Conservation (phyloP, 2,888 invertebrate species). For the Athalia circularis region DNA sequence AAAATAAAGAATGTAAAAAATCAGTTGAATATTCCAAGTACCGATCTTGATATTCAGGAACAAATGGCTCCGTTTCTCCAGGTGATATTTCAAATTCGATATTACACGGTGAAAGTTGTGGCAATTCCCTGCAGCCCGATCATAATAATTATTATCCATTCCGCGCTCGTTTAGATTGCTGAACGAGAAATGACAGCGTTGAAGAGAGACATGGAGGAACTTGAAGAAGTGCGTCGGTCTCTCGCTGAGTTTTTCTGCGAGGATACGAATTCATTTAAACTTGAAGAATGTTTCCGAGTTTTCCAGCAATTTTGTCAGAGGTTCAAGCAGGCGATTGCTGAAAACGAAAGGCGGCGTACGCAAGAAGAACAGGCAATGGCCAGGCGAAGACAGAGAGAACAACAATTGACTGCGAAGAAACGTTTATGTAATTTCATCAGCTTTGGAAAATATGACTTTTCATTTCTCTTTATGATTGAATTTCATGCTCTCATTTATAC, state of each 20-base stretch:
- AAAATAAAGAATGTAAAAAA: conserved; percentile 87
- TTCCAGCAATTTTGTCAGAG: conserved; percentile 92
- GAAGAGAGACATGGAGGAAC: conserved; percentile 87
- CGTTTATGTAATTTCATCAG: conserved; percentile 75
- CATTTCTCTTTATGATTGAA: too few species aligned
- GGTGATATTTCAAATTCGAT: conserved; percentile 73
- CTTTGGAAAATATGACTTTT: not conserved
- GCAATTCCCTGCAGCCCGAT: not conserved
- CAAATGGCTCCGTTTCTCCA: conserved; percentile 93
- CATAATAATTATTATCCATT: not conserved
- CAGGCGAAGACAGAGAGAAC: conserved; percentile 84
- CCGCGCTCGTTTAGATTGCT: conserved; percentile 78
- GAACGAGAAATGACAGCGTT: conserved; percentile 86
- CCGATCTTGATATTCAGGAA: conserved; percentile 87
- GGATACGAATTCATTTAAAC: conserved; percentile 90
- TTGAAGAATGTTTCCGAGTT: conserved; percentile 95
- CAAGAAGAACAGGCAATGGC: conserved; percentile 92
- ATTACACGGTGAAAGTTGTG: not conserved
- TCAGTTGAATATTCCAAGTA: conserved; percentile 85
- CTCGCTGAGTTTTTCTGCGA: conserved; percentile 97
- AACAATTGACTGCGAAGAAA: conserved; percentile 80
- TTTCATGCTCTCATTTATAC: too few species aligned
- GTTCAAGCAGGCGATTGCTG: conserved; percentile 88
- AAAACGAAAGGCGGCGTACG: conserved; percentile 88
- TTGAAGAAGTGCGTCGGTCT: conserved; percentile 87